Conservation (phyloP, 2,888 invertebrate genomes). For the Druceiella hillmani region DNA sequence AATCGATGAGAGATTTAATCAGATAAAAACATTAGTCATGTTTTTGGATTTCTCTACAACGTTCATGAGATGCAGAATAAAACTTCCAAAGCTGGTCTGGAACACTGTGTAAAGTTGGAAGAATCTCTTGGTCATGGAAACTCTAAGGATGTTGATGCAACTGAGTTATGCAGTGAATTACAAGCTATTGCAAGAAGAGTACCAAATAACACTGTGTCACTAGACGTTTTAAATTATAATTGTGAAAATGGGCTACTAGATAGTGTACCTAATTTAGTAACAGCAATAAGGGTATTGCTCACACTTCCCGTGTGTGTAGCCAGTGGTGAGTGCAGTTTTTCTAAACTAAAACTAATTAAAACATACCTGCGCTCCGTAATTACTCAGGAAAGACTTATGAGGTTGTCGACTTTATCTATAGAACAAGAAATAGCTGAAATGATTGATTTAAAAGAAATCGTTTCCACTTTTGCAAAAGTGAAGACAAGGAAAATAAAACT, state of each 20-base stretch:
- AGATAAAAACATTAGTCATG: constrained; percentile 15
- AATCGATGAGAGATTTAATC: constrained; percentile 17
- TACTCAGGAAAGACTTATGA: constrained; percentile 16
- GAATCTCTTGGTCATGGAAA: too few relatives aligned
- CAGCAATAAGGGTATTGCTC: constrained; percentile 18
- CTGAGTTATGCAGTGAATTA: too few relatives aligned
- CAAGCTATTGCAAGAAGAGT: too few relatives aligned
- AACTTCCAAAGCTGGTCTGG: constrained; percentile 10
- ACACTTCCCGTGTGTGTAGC: constrained; percentile 21
- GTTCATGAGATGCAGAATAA: constrained; percentile 12
- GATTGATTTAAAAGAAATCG: constrained; percentile 9
- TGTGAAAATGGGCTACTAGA: too few relatives aligned
- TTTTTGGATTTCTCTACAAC: constrained; percentile 12
- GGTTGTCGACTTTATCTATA: constrained; percentile 11
- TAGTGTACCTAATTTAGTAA: constrained; percentile 20
- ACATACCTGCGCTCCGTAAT: constrained; percentile 19
- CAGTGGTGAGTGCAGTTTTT: constrained; percentile 16
- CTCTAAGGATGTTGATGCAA: too few relatives aligned
- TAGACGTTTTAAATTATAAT: too few relatives aligned
- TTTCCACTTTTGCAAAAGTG: constrained; percentile 10
- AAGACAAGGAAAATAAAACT: constrained; percentile 6
- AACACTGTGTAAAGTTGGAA: constrained; percentile 2
- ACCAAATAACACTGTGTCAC: too few relatives aligned
- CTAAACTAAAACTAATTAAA: constrained; percentile 20
- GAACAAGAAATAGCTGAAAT: constrained; percentile 4